These are phyloP conservation scores for Ranitomeya variabilis DNA, from an alignment of 2,113 vertebrate genomes.

Conservation along the genomic window DNA sequence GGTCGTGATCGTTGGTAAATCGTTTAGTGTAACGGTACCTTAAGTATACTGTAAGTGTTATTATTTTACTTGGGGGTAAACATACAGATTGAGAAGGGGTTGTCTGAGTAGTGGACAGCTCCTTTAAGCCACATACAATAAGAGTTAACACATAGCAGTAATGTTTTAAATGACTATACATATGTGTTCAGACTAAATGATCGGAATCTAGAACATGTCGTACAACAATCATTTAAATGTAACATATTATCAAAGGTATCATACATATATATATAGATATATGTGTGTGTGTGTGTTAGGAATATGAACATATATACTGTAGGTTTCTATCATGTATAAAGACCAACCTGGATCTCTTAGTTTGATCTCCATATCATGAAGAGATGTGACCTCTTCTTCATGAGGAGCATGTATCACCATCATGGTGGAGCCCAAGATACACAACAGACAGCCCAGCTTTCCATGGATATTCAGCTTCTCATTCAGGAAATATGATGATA, in stretches of 20 bases:
- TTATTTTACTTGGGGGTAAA: too few relatives aligned
- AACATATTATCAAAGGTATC: neutral
- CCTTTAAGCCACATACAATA: too few relatives aligned
- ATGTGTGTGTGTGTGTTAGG: fast-evolving
- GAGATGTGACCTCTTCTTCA: conserved; percentile 76
- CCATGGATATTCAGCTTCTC: conserved; percentile 81
- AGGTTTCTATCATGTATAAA: neutral
- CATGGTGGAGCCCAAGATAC: conserved; percentile 77
- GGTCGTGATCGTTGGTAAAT: too few relatives aligned
- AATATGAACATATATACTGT: neutral
- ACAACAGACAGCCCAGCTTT: conserved; percentile 78
- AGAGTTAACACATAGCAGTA: too few relatives aligned
- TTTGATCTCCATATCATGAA: conserved; percentile 79
- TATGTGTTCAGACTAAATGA: neutral
- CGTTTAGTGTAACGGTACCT: too few relatives aligned
- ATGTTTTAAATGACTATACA: too few relatives aligned
- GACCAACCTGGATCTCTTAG: conserved; percentile 80
- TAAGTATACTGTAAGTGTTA: too few relatives aligned
- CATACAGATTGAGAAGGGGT: too few relatives aligned
- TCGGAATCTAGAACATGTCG: neutral
- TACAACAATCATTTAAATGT: neutral
- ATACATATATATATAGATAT: neutral
- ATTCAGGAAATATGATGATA: conserved; percentile 79
- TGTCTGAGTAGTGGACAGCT: too few relatives aligned
- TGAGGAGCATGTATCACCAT: conserved; percentile 80